A percentile compares a stretch with the other conserved stretches of the same genome.
Evolutionary conservation across 2,888 invertebrate species (phyloP).

Genomic region (Eristalis pertinax): DNA sequence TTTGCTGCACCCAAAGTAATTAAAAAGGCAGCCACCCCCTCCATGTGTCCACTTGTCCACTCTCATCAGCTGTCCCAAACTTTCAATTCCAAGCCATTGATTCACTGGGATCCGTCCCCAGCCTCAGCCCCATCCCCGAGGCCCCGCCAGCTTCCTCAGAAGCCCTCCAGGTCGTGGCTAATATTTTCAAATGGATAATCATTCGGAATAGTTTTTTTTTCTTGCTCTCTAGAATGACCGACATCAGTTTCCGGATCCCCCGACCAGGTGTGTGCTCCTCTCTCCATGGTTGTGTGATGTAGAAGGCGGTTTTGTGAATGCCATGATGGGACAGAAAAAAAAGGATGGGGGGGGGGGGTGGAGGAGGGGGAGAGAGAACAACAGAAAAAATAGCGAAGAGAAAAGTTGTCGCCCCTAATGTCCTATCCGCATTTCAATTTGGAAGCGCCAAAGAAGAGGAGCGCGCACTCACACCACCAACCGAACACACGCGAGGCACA

Average conservation of each 20-base stretch:
- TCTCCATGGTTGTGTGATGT: too few relatives aligned
- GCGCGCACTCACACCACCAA: neutral
- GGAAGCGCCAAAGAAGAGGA: conserved; percentile 37
- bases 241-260: conserved; percentile 55
- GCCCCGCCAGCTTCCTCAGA: neutral
- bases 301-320: too few relatives aligned
- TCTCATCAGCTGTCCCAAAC: neutral
- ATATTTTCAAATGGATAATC: conserved; percentile 51
- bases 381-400: conserved; percentile 9
- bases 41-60: neutral
- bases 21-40: neutral
- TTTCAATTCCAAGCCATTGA: conserved; percentile 23
- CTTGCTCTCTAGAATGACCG: conserved; percentile 43
- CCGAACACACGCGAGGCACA: conserved; percentile 10
- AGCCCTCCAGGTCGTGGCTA: conserved; percentile 8
- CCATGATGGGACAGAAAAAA: too few relatives aligned
- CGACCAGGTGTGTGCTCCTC: neutral
- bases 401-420: conserved; percentile 66
- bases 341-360: too few relatives aligned
- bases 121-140: too few relatives aligned
- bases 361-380: neutral
- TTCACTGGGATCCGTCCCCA: neutral
- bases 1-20: neutral
- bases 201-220: conserved; percentile 44
- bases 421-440: conserved; percentile 69